These are phyloP conservation scores for Scatophagus argus DNA, from an alignment of 2,113 vertebrate species.

Conservation along the genomic window DNA sequence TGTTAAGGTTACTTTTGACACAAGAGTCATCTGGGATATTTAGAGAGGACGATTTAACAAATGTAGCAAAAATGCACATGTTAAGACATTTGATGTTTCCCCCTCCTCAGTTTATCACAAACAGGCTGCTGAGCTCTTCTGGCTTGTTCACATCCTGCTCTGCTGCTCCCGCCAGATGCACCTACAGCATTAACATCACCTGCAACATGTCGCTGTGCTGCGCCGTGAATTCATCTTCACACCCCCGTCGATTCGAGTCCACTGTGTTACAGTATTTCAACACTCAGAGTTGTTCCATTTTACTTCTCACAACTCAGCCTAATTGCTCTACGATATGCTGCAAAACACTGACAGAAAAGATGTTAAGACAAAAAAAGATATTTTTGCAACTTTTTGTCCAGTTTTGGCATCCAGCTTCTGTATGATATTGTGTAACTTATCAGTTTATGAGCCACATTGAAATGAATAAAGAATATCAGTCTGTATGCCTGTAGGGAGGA, in stretches of 20 bases:
- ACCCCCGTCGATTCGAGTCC: not conserved
- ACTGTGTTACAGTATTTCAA: conserved; percentile 10
- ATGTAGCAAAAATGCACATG: conserved; percentile 42
- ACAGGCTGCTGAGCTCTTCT: not conserved
- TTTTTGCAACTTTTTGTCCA: conserved; percentile 81
- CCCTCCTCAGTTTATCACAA: conserved; percentile 1
- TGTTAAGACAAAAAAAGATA: conserved; percentile 72
- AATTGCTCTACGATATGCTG: conserved; percentile 78
- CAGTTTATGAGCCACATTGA: conserved; percentile 76
- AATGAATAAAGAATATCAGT: conserved; percentile 75
- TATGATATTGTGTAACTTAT: conserved; percentile 83
- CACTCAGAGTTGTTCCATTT: conserved; percentile 29
- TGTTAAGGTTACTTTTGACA: conserved; percentile 37
- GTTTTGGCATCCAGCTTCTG: conserved; percentile 76
- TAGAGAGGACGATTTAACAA: conserved; percentile 23
- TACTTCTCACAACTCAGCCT: not conserved
- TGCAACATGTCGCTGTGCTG: conserved; percentile 23
- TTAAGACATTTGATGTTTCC: conserved; percentile 22
- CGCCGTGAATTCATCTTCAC: conserved; percentile 16
- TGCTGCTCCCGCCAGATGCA: not conserved
- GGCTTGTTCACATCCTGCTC: not conserved
- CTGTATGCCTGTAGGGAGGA: conserved; percentile 68
- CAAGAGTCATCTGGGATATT: conserved; percentile 15
- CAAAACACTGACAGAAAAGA: conserved; percentile 73
- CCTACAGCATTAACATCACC: not conserved